Percentiles rank a stretch among this genome's conserved stretches.
These are phyloP conservation scores for Chamaea fasciata DNA, from an alignment of 2,113 vertebrate species.

Conservation along the genomic window DNA sequence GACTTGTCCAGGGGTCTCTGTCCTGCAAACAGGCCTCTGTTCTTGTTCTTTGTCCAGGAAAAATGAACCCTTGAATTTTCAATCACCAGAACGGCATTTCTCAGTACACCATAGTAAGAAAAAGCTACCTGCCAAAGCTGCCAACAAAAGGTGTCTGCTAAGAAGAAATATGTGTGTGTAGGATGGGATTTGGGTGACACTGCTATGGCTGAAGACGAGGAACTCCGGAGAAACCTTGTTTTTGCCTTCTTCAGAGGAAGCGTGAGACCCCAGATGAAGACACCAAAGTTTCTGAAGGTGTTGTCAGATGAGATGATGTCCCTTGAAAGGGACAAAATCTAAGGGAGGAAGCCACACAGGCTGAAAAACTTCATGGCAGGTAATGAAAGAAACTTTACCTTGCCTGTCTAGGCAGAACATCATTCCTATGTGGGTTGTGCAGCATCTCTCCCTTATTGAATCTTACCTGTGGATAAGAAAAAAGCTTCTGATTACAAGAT, in stretches of 20 bases:
- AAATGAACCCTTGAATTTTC: not conserved
- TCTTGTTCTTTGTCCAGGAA: not conserved
- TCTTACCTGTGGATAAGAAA: not conserved
- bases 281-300: not conserved
- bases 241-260: not conserved
- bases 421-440: not conserved
- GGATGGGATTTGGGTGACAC: not conserved
- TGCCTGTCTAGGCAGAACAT: not conserved
- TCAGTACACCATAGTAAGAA: no score
- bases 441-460: not conserved
- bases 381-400: not conserved
- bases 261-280: accelerated
- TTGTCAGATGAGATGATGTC: not conserved
- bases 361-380: not conserved
- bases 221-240: not conserved
- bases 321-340: not conserved
- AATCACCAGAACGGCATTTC: not conserved
- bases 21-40: not conserved
- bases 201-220: not conserved
- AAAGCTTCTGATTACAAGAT: not conserved
- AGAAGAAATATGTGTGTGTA: not conserved
- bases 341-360: not conserved
- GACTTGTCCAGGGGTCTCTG: not conserved
- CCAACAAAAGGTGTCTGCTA: not conserved
- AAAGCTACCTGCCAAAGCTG: not conserved